A percentile compares a stretch with the other conserved stretches of the same genome.
Conservation (phyloP, 2,797 vertebrate genomes). For the Microchirus variegatus region DNA sequence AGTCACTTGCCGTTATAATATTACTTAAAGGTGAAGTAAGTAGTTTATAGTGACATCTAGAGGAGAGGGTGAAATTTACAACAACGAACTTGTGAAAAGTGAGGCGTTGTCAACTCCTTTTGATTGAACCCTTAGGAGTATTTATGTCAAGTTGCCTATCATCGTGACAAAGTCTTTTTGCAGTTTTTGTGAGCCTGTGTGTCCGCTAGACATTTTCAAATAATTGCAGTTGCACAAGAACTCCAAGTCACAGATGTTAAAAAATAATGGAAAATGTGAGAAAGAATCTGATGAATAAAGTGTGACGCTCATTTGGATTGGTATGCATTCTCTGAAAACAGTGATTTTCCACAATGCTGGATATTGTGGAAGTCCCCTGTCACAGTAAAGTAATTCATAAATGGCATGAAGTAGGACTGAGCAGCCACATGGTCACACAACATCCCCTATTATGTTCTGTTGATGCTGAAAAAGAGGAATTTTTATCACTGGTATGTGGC, state of each 20-base stretch:
- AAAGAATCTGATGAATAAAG: slow-evolving; percentile 5
- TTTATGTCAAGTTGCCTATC: slow-evolving; percentile 56
- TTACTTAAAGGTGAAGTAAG: no score
- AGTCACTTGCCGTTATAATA: no score
- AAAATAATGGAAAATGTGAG: not conserved
- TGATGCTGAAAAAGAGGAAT: slow-evolving; percentile 36
- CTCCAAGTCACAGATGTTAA: not conserved
- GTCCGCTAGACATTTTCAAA: not conserved
- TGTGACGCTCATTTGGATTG: slow-evolving; percentile 21
- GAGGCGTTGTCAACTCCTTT: no score
- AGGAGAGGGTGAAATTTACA: no score
- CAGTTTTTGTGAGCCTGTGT: not conserved
- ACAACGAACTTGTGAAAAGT: no score
- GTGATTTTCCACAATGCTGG: slow-evolving; percentile 37
- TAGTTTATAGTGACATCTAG: no score
- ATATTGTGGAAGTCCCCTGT: slow-evolving; percentile 38
- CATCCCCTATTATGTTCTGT: slow-evolving; percentile 29
- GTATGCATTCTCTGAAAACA: slow-evolving; percentile 1
- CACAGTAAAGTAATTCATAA: slow-evolving; percentile 34
- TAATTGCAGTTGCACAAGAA: not conserved
- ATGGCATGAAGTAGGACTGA: slow-evolving; percentile 34
- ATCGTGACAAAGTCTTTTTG: slow-evolving; percentile 49
- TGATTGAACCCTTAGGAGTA: slow-evolving; percentile 24
- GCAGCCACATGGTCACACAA: slow-evolving; percentile 35
- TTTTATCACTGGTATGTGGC: slow-evolving; percentile 50